Base-by-base conservation (phyloP, 2,797 vertebrate species). In the Crenichthys baileyi region DNA sequence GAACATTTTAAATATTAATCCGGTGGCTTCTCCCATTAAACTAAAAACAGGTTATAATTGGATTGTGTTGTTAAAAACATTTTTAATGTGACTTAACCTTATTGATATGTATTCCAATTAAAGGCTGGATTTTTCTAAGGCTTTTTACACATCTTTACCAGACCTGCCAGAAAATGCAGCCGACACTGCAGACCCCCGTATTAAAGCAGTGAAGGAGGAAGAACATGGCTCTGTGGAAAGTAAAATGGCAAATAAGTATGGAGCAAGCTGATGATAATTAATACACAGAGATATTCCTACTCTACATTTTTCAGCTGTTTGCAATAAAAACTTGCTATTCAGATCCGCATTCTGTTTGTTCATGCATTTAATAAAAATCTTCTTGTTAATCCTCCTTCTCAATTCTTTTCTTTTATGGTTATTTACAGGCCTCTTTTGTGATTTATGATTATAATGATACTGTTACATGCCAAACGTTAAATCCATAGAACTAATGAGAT, bases 401-500 rank as follows among this genome's bases (percentile, higher is more conserved):
- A 22, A 18, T 65, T 67, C 36, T 67, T 8, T 41, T 67, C 8
- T 41, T 67, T 5, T 24, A 39, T 3, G 36, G 20, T 36, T 26
- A 9, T 48, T 20, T 65, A 70, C 6, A 29, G 44, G 31, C 39
- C 7, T 53, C 9, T 60, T 74, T 56, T 12, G 11, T 31, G 22
- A 0, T 74, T 41, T 41, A 61, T 13, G 68, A 75, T 31, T 39
- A 24, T 72, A 61, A 5, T 70, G 6, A 48, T 56, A 41, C 70
- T 39, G 26, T 67, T 31, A 22, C 1, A 51, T 41, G 22, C 8
- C 29, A 41, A 58, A 65, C 70, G 36, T 73, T 73, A 20, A n/a
- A 24, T 29, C n/a, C 20, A n/a, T 13, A 15, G 74, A 75, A 67
- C 13, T n/a, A 24, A 75, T 85, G 0, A 73, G 39, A 80, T 53